Conservation (phyloP, 1,140 invertebrate genomes). For the Aphelinus atriplicis region DNA sequence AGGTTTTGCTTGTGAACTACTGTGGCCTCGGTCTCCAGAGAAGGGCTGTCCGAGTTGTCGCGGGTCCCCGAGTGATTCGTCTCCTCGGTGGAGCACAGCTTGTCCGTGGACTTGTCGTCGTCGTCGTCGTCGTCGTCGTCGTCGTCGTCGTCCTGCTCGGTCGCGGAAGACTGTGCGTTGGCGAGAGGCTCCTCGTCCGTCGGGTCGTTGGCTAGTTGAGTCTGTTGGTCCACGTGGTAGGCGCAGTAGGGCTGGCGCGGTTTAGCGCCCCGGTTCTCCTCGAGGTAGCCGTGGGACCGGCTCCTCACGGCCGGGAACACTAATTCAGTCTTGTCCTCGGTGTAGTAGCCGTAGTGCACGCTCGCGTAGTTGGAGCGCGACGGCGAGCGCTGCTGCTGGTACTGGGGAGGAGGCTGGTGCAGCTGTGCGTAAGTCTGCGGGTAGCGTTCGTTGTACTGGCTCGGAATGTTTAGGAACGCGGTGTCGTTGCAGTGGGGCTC, state of each 20-base stretch:
- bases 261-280: constrained; percentile 11
- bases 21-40: constrained; percentile 34
- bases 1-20: constrained; percentile 37
- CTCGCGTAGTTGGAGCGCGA: background rate
- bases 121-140: constrained; percentile 12
- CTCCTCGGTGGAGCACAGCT: constrained; percentile 13
- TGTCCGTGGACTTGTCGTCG: constrained; percentile 24
- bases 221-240: background rate
- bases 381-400: background rate
- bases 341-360: constrained; percentile 48
- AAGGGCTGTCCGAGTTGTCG: constrained; percentile 38
- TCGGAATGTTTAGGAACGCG: constrained; percentile 54
- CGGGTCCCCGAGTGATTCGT: constrained; percentile 3
- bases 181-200: background rate
- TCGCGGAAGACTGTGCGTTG: constrained; percentile 15
- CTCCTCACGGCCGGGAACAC: constrained; percentile 45
- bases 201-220: background rate
- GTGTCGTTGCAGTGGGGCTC: constrained; percentile 37
- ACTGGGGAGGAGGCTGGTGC: background rate
- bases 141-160: constrained; percentile 9
- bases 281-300: constrained; percentile 36
- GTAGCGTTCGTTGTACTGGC: constrained; percentile 50
- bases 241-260: background rate
- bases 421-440: constrained; percentile 38
- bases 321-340: constrained; percentile 51